Percentiles rank a stretch among this genome's conserved stretches.
Conservation (phyloP, 1,140 invertebrate species). For the Papilio machaon region DNA sequence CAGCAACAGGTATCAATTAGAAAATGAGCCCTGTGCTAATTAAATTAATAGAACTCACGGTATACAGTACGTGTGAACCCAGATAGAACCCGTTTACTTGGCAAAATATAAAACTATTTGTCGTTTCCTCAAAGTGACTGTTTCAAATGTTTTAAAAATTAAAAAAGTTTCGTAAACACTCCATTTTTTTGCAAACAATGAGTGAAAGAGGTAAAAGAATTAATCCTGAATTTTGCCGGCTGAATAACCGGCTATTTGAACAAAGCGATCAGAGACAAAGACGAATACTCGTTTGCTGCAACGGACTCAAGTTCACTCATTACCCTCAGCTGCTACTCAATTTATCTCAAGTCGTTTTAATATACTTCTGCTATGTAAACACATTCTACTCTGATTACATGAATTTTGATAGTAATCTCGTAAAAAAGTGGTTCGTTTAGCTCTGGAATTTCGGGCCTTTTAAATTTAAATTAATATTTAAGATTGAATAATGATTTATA, state of each 20-base stretch:
- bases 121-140: not conserved
- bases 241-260: not conserved
- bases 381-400: not conserved
- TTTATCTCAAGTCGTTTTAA: slow-evolving; percentile 13
- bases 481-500: not conserved
- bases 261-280: slow-evolving; percentile 9
- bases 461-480: not conserved
- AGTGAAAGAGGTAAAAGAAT: not conserved
- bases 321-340: not conserved
- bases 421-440: not conserved
- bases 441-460: not conserved
- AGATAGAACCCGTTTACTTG: not conserved
- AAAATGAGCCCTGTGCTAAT: not conserved
- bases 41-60: not conserved
- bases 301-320: slow-evolving; percentile 12
- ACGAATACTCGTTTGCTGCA: slow-evolving; percentile 1
- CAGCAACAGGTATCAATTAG: not conserved
- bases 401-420: not conserved
- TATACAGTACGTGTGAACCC: not conserved
- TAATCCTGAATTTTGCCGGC: not conserved
- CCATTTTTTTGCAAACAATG: not conserved
- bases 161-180: not conserved
- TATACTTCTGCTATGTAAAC: not conserved
- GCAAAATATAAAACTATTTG: not conserved
- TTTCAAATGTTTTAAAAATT: not conserved